Evolutionary conservation across 1,140 invertebrate genomes (phyloP).

Genomic region (Lutraria rhynchaena): DNA sequence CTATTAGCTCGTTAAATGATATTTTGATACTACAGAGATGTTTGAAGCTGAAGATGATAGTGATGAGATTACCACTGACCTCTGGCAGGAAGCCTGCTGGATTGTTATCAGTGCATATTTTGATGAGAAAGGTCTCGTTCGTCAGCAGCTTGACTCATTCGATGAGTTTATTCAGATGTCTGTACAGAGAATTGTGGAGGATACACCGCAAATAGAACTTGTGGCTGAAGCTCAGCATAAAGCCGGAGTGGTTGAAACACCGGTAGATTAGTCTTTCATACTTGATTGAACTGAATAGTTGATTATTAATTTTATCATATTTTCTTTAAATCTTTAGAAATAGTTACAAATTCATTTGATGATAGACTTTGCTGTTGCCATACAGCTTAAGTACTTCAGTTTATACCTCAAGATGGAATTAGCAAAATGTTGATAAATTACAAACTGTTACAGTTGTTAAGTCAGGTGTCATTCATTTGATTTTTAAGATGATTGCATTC

Average conservation of each 20-base stretch:
- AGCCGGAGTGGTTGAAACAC: conserved; percentile 94
- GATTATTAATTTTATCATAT: neutral
- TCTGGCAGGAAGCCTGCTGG: conserved; percentile 99
- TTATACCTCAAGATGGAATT: too few relatives aligned
- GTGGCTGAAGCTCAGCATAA: conserved; percentile 98
- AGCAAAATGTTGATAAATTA: too few relatives aligned
- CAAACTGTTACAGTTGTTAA: too few relatives aligned
- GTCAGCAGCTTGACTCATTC: conserved; percentile 99
- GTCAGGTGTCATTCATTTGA: too few relatives aligned
- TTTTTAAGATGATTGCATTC: too few relatives aligned
- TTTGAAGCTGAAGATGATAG: conserved; percentile 76
- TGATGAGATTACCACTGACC: conserved; percentile 94
- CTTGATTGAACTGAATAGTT: neutral
- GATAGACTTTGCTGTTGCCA: too few relatives aligned
- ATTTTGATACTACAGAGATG: conserved; percentile 17
- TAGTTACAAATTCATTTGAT: too few relatives aligned
- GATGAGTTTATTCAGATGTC: conserved; percentile 99
- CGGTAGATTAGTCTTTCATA: conserved; percentile 86
- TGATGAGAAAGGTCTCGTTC: conserved; percentile 98
- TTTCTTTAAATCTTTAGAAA: conserved; percentile 39
- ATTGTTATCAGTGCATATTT: conserved; percentile 99
- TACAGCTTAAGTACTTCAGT: too few relatives aligned
- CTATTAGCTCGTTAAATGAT: too few relatives aligned
- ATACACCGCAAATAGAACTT: conserved; percentile 97
- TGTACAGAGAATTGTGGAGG: conserved; percentile 99